Evolutionary conservation across 2,888 invertebrate species (phyloP), one percentile per base, ranked within the genome.

Genomic region (Tolmerus cingulatus): DNA sequence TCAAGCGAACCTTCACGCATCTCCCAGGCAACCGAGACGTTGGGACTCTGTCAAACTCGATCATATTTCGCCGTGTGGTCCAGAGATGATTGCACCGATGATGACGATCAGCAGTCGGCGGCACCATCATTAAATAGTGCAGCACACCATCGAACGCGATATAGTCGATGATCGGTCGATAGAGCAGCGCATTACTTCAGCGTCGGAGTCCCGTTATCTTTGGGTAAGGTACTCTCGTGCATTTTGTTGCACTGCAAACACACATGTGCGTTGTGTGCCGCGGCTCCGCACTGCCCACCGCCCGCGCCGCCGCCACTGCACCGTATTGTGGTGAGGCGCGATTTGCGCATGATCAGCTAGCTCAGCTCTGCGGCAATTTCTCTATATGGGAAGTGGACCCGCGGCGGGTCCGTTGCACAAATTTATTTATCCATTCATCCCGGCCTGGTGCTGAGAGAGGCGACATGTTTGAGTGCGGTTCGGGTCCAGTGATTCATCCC

Each of bases 131-230:
- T 27, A 66, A 40, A 66, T 27, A 66, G 27, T 66, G 66, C 7
- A 66, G 27, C 66, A 66, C 66, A 66, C 66, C 1, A 66, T 66
- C 12, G 27, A 66, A 66, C 8, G 19, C 51, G 51, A 51, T 51
- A 51, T 7, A 51, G n/a, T 51, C 51, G 66, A 66, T 66, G 66
- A 79, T 51, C 79, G 79, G 79, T 79, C 51, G 79, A 79, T 79
- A 46, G 51, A 79, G 51, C 27, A 43, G 55, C n/a, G 12, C 30
- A 79, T 79, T 51, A 79, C 79, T 79, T 46, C 23, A 27, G 30
- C 66, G 12, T 14, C 27, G 1, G 16, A 46, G 66, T 79, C 23
- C 79, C 79, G 79, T 79, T 79, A 79, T 27, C 79, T 79, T 66
- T 66, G 8, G 46, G 79, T 66, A 66, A 66, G 27, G 66, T 66